A percentile compares a stretch with the other conserved stretches of the same genome.
Evolutionary conservation across 2,888 invertebrate genomes (phyloP).

Genomic region (Cephalotes varians): DNA sequence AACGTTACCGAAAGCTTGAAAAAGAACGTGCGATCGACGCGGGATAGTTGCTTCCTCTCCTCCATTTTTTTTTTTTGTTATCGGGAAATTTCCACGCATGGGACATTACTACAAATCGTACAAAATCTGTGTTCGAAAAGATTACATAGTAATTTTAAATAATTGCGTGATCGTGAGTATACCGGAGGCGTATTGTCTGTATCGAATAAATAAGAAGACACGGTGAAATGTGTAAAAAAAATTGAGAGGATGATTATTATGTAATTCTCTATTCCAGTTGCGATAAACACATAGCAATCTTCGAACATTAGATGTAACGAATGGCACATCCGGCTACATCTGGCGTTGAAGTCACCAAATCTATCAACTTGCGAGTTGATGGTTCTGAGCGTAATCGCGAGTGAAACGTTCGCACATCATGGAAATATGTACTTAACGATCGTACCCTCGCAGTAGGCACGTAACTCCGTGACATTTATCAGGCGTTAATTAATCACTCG

Average conservation of each 20-base stretch:
- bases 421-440: not conserved
- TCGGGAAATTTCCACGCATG: constrained; percentile 27
- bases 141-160: constrained; percentile 47
- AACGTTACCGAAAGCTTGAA: constrained; percentile 57
- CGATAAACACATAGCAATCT: not conserved
- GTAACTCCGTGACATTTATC: not conserved
- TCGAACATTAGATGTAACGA: not conserved
- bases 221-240: constrained; percentile 9
- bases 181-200: constrained; percentile 17
- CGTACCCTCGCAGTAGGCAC: not conserved
- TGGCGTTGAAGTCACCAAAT: not conserved
- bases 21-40: constrained; percentile 34
- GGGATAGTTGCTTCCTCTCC: not conserved
- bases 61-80: not conserved
- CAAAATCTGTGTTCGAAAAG: constrained; percentile 26
- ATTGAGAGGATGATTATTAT: constrained; percentile 10
- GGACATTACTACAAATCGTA: not conserved
- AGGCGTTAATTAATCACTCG: constrained; percentile 24
- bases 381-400: not conserved
- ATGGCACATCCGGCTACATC: not conserved
- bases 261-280: constrained; percentile 2
- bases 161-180: constrained; percentile 22
- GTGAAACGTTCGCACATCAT: not conserved
- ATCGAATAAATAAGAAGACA: constrained; percentile 17
- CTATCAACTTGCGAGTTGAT: not conserved